Evolutionary conservation across 2,113 vertebrate species (phyloP), one percentile per base, ranked within the genome.

Genomic region (Rhynchomys soricoides): DNA sequence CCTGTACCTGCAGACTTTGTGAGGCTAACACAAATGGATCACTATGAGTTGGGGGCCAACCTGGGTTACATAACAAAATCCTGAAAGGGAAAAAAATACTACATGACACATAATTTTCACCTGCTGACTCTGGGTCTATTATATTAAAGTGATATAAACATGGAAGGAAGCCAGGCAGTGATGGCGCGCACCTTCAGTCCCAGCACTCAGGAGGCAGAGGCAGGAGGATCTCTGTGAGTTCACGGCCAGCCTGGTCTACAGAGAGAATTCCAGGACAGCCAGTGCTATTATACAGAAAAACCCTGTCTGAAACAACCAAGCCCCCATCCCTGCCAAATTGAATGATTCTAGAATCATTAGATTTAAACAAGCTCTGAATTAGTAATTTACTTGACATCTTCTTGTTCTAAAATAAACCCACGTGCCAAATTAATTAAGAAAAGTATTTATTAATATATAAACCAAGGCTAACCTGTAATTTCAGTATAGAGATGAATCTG

Each of bases 381-480:
- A 79, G 29, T 87, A 57, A 86, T 81, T 97, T 92, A 89, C 85
- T 90, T 7, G 57, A 31, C 6, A 66, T 59, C 59, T 91, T 85
- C 45, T 92, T 95, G 12, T 95, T 96, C 96, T 62, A 94, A 97
- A 95, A 92, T 91, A 95, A 26, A 29, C 2, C 9, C 68, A 59
- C 66, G 95, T 62, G 64, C 74, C 43, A 96, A 78, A 85, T 66
- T 96, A 89, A 95, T 88, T 88, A 24, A 95, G 57, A 66, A 59
- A 92, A 96, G 82, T 62, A 90, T 70, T 93, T 19, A 85, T 48
- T 34, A 50, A 43, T 88, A 95, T 37, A 71, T 87, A 96, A 96
- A 81, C 71, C 95, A 97, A 93, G 94, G 70, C 48, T 77, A 96
- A 98, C 98, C 98, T 98, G 97, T 92, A 97, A 98, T 93, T 97